phyloP scores from a whole-genome alignment of 2,888 invertebrate species.

The Alloscopus bannaensis region DNA sequence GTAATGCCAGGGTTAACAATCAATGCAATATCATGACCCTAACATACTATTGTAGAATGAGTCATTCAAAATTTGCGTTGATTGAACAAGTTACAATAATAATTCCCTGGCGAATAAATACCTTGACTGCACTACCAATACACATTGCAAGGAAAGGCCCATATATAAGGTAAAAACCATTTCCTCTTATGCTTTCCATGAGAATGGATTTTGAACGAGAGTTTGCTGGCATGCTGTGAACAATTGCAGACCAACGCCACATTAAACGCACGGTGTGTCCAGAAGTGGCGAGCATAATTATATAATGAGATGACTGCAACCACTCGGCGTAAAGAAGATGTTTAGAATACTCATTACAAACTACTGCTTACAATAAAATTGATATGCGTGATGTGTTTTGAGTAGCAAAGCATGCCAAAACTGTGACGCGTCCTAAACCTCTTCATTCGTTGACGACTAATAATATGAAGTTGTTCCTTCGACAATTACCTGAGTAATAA shows the following conservation, averaged over 20 bases:
- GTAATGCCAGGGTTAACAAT: constrained; percentile 36
- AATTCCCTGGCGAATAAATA: not conserved
- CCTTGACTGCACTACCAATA: not conserved
- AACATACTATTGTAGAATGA: not conserved
- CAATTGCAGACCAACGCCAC: not conserved
- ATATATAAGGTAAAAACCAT: constrained; percentile 18
- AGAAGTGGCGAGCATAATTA: constrained; percentile 5
- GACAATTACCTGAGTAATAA: no score
- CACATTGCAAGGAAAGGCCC: not conserved
- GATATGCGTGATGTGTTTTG: not conserved
- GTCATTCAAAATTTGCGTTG: constrained; percentile 7
- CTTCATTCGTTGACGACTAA: no score
- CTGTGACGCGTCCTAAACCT: no score
- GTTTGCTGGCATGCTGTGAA: not conserved
- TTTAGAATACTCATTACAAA: not conserved
- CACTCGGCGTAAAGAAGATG: not conserved
- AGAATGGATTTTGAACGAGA: constrained; percentile 1
- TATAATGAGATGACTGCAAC: not conserved
- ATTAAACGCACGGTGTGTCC: not conserved
- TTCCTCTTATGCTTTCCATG: constrained; percentile 20
- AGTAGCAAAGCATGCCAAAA: no score
- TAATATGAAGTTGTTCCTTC: no score
- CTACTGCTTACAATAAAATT: not conserved
- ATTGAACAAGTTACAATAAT: not conserved
- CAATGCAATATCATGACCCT: constrained; percentile 7